A percentile compares a stretch with the other conserved stretches of the same genome.
Conservation (phyloP, 2,113 vertebrate genomes). For the Anhinga anhinga region DNA sequence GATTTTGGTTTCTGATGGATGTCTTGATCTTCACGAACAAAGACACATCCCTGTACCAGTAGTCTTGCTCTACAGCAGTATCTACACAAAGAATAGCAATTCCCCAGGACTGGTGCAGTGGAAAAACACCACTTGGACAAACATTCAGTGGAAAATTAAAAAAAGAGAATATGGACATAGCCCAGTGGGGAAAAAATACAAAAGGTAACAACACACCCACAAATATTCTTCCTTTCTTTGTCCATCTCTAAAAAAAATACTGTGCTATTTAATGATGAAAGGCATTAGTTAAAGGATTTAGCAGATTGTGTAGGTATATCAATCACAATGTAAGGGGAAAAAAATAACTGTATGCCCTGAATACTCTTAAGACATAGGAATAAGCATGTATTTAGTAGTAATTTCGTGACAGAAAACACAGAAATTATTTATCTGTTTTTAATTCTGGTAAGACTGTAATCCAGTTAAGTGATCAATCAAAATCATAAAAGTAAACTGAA, state of each 20-base stretch:
- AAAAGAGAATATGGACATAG: background rate
- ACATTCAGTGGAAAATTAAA: background rate
- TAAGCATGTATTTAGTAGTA: slow-evolving; percentile 27
- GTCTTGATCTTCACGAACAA: background rate
- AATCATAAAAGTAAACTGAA: background rate
- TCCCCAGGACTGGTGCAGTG: background rate
- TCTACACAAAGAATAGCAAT: background rate
- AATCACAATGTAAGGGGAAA: background rate
- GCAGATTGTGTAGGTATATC: slow-evolving; percentile 13
- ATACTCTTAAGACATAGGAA: slow-evolving; percentile 28
- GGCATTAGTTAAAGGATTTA: slow-evolving; percentile 46
- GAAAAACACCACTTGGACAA: background rate
- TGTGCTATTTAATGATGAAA: background rate
- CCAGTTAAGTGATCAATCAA: background rate
- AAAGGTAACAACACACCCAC: background rate
- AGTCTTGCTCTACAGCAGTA: background rate
- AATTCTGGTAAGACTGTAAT: background rate
- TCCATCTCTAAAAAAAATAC: background rate
- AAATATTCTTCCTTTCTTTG: background rate
- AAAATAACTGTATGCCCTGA: background rate
- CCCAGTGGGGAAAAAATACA: background rate
- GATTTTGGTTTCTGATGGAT: background rate
- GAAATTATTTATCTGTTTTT: background rate
- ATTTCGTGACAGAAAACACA: background rate
- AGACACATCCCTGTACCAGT: background rate